Evolutionary conservation across 1,140 invertebrate genomes (phyloP), one percentile per base, ranked within the genome.

Genomic region (Listronotus bonariensis): DNA sequence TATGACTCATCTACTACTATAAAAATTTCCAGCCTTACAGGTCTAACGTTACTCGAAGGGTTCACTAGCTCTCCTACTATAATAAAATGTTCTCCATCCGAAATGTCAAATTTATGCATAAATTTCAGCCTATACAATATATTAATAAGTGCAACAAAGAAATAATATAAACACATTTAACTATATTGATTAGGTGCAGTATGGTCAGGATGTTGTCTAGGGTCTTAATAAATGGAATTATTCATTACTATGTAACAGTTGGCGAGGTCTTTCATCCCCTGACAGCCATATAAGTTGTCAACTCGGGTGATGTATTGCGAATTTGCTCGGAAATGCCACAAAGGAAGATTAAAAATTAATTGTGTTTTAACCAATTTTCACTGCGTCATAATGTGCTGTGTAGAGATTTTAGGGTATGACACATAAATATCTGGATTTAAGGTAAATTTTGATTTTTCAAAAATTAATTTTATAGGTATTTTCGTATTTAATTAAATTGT

Each of bases 201-300:
- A 12, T 61, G 58, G 46, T 46, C 58, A 61, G 42, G 48, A 36
- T 48, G n/a, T 58, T 48, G 56, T 58, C 58, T 52, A 36, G 58
- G 58, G 46, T 52, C 43, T 20, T n/a, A 20, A 46, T 46, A 52
- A 61, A 61, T 52, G 32, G 48, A 61, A 52, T 61, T 61, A 61
- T 61, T 61, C 58, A 61, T 61, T 52, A 40, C 10, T 52, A 46
- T 61, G 58, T 61, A 61, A 61, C 58, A 61, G 58, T 61, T 61
- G 58, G 58, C 46, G 46, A 61, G 46, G 14, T 38, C 49, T 52
- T 61, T 53, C 26, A 52, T 61, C 58, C 58, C 58, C 32, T 31
- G 48, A 20, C 48, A 36, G 36, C 49, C 46, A 61, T 61, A 18
- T 48, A n/a, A 14, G 6, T 20, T 61, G 58, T 61, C 58, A 61